A percentile compares a stretch with the other conserved stretches of the same genome.
Evolutionary conservation across 2,797 vertebrate genomes (phyloP).

Genomic region (Takifugu ocellatus): DNA sequence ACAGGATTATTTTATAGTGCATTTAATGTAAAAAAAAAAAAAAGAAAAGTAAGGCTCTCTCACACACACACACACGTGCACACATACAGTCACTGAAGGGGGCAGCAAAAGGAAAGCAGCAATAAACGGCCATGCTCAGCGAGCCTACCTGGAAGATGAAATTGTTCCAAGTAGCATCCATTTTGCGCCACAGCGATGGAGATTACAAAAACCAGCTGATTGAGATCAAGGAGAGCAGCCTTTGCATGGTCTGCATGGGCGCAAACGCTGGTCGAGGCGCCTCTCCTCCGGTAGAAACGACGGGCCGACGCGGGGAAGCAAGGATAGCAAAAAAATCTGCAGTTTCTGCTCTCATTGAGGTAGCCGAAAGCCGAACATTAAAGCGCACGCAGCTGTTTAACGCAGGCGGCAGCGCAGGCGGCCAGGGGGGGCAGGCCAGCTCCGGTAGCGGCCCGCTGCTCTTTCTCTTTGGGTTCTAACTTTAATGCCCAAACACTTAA

Average conservation of each 20-base stretch:
- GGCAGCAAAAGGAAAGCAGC: slow-evolving; percentile 6
- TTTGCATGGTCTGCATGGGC: slow-evolving; percentile 55
- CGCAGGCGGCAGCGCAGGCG: slow-evolving; percentile 39
- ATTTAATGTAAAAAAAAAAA: slow-evolving; percentile 8
- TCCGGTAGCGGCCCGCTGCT: slow-evolving; percentile 32
- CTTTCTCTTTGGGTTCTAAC: slow-evolving; percentile 52
- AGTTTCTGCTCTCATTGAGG: slow-evolving; percentile 50
- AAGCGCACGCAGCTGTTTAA: slow-evolving; percentile 57
- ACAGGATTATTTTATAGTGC: slow-evolving; percentile 52
- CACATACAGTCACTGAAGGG: not conserved
- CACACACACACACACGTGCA: not conserved
- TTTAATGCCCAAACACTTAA: slow-evolving; percentile 44
- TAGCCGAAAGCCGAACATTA: slow-evolving; percentile 50
- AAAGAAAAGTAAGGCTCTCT: slow-evolving; percentile 9
- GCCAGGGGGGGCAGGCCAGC: slow-evolving; percentile 47
- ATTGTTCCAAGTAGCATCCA: slow-evolving; percentile 84
- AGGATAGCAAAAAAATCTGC: slow-evolving; percentile 33
- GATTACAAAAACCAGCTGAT: slow-evolving; percentile 68
- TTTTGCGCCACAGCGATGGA: slow-evolving; percentile 74
- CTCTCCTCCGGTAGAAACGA: slow-evolving; percentile 32
- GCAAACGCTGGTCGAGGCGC: slow-evolving; percentile 25
- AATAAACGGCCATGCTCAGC: slow-evolving; percentile 14
- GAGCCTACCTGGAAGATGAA: slow-evolving; percentile 82
- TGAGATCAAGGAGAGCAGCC: slow-evolving; percentile 41
- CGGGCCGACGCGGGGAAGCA: slow-evolving; percentile 33